Evolutionary conservation across 2,888 invertebrate genomes (phyloP).

Genomic region (Sabellastarte sp.): DNA sequence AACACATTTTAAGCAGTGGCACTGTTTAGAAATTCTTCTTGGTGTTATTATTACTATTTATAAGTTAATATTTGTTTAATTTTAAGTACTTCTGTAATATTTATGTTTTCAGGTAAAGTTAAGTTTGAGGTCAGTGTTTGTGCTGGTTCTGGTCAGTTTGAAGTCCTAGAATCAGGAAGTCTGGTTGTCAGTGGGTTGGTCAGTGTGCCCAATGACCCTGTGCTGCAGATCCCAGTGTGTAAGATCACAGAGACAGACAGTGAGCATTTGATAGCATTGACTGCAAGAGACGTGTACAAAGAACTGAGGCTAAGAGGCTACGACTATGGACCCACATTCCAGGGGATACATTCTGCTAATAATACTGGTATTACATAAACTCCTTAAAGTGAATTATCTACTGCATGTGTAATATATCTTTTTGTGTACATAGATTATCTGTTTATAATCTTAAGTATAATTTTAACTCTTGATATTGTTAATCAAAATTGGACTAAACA

Average conservation of each 20-base stretch:
- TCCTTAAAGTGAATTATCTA: constrained; percentile 65
- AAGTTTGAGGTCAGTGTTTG: constrained; percentile 53
- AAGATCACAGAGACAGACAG: background rate
- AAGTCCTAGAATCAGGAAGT: constrained; percentile 82
- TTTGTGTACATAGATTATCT: too few relatives aligned
- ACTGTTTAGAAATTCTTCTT: too few relatives aligned
- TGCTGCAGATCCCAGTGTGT: constrained; percentile 11
- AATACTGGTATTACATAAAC: constrained; percentile 51
- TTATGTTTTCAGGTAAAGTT: constrained; percentile 49
- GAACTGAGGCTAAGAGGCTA: constrained; percentile 58
- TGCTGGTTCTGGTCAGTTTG: constrained; percentile 66
- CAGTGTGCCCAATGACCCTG: constrained; percentile 24
- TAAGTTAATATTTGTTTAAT: too few relatives aligned
- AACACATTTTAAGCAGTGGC: too few relatives aligned
- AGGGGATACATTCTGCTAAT: constrained; percentile 74
- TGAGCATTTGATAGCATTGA: constrained; percentile 32
- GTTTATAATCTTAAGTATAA: too few relatives aligned
- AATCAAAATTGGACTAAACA: too few relatives aligned
- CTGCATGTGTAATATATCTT: constrained; percentile 67
- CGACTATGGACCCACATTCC: constrained; percentile 58
- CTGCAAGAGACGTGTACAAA: constrained; percentile 55
- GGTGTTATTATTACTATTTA: too few relatives aligned
- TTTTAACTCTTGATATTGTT: too few relatives aligned
- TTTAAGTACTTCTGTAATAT: too few relatives aligned
- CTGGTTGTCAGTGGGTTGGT: constrained; percentile 73